phyloP scores from a whole-genome alignment of 2,113 vertebrate species.

The Ibidorhyncha struthersii region DNA sequence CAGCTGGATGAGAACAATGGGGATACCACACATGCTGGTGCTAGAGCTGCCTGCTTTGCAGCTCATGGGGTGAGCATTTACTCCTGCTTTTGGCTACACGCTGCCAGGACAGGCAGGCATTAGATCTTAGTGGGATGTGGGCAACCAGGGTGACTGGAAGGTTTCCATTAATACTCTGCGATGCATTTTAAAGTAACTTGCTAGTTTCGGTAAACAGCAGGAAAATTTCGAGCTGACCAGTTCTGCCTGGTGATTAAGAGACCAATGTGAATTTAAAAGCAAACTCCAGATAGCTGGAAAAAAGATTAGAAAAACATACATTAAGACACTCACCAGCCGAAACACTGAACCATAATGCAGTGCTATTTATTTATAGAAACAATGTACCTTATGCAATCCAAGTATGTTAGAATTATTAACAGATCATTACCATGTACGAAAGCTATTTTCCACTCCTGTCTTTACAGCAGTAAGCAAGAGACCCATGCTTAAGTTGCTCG shows the following conservation, averaged over 20 bases:
- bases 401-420: neutral
- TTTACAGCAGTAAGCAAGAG: neutral
- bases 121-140: neutral
- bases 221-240: neutral
- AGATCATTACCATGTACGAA: neutral
- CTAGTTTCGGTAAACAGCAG: neutral
- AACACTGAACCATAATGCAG: neutral
- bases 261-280: neutral
- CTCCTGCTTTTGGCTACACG: neutral
- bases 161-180: neutral
- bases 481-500: fast-evolving
- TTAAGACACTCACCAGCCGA: neutral
- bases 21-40: fast-evolving
- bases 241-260: neutral
- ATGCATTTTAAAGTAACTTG: neutral
- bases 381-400: neutral
- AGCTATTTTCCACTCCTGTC: neutral
- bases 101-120: neutral
- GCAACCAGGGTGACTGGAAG: neutral
- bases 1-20: neutral
- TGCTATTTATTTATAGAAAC: neutral
- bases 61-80: neutral
- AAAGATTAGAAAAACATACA: neutral
- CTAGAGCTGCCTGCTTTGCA: neutral
- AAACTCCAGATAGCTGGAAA: neutral